phyloP scores from a whole-genome alignment of 2,888 invertebrate genomes.

The Phyllotreta cruciferae region DNA sequence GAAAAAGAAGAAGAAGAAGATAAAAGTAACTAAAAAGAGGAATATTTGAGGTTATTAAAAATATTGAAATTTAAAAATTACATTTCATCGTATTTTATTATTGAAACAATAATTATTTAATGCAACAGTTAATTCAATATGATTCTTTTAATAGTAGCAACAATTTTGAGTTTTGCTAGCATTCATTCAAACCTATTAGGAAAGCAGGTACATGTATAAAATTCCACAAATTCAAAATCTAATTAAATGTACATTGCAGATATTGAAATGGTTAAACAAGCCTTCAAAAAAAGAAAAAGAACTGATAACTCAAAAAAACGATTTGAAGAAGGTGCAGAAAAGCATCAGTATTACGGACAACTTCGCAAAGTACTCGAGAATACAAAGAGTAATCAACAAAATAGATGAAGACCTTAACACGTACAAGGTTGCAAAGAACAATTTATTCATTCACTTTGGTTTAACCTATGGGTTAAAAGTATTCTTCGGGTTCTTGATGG shows the following conservation, averaged over 20 bases:
- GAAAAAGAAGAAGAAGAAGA: no score
- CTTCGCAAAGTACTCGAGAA: conserved; percentile 67
- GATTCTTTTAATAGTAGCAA: conserved; percentile 56
- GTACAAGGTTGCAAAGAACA: conserved; percentile 45
- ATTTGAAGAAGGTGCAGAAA: conserved; percentile 62
- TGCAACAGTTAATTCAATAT: conserved; percentile 11
- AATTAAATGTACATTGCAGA: conserved; percentile 55
- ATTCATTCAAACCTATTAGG: conserved; percentile 61
- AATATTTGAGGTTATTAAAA: no score
- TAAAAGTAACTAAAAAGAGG: no score
- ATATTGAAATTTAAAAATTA: no score
- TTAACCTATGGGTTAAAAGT: conserved; percentile 58
- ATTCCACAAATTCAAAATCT: background rate
- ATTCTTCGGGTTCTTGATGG: conserved; percentile 54
- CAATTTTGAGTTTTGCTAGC: conserved; percentile 62
- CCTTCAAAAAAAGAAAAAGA: conserved; percentile 61
- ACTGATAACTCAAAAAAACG: conserved; percentile 58
- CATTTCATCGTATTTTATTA: no score
- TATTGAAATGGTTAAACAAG: conserved; percentile 62
- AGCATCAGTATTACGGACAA: conserved; percentile 65
- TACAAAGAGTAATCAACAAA: conserved; percentile 66
- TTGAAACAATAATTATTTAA: no score
- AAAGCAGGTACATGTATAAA: conserved; percentile 58
- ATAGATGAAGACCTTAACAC: conserved; percentile 63
- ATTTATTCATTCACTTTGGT: conserved; percentile 44